Evolutionary conservation across 2,113 vertebrate species (phyloP).

Genomic region (Engraulis encrasicolus): DNA sequence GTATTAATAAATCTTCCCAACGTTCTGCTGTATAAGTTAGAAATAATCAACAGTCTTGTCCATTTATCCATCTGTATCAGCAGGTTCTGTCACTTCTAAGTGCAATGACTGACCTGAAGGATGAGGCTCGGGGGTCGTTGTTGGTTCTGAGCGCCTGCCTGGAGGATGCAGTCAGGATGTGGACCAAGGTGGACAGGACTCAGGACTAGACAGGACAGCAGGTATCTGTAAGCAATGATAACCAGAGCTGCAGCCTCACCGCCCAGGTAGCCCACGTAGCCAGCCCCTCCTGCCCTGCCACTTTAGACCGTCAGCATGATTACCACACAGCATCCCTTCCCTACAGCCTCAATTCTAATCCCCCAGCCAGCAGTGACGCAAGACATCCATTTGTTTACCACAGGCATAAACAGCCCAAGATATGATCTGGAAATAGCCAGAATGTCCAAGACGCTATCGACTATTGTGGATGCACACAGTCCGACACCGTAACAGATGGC

Average conservation of each 20-base stretch:
- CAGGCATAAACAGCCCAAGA: neutral
- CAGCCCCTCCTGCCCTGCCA: slow-evolving; percentile 24
- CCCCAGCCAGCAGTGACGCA: neutral
- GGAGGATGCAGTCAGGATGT: neutral
- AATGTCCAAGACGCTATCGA: neutral
- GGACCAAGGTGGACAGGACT: neutral
- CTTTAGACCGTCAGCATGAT: slow-evolving; percentile 39
- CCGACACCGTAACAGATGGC: neutral
- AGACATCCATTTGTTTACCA: neutral
- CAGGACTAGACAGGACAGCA: no score
- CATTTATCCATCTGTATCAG: no score
- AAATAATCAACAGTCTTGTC: no score
- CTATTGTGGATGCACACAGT: no score
- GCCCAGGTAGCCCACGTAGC: neutral
- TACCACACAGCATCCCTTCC: neutral
- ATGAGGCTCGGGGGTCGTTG: neutral
- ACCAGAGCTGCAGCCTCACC: neutral
- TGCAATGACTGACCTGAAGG: slow-evolving; percentile 10
- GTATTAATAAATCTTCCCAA: no score
- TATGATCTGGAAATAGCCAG: neutral
- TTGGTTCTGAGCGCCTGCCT: neutral
- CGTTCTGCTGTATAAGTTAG: no score
- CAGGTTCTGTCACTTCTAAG: neutral
- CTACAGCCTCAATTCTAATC: neutral
- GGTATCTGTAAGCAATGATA: neutral